These are phyloP conservation scores for Pachycephala philippinensis DNA, from an alignment of 2,113 vertebrate species.

Conservation along the genomic window DNA sequence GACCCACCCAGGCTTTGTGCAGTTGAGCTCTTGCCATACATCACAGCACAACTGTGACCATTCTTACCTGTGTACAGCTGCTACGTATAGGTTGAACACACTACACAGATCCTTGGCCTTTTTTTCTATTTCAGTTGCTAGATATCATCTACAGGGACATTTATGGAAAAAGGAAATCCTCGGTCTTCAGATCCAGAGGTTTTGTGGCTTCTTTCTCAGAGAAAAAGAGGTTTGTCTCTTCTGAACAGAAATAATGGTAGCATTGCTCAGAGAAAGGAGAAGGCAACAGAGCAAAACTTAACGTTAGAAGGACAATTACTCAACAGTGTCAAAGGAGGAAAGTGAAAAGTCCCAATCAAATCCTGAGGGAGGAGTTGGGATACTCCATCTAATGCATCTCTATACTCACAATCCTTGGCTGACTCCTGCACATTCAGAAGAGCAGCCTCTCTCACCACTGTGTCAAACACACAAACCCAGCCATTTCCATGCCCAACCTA, in stretches of 20 bases:
- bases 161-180: neutral
- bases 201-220: neutral
- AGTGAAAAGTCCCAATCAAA: neutral
- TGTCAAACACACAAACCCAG: neutral
- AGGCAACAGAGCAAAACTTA: neutral
- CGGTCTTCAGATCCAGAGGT: neutral
- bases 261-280: neutral
- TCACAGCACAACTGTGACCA: neutral
- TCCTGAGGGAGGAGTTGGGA: neutral
- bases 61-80: neutral
- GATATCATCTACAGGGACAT: neutral
- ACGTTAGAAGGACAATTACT: neutral
- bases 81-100: accelerated
- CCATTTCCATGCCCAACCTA: neutral
- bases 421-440: neutral
- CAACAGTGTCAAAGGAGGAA: neutral
- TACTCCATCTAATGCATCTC: neutral
- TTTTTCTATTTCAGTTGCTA: neutral
- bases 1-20: neutral
- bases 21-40: neutral
- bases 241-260: neutral
- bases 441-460: neutral
- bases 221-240: neutral
- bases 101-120: accelerated
- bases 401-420: neutral